phyloP scores from a whole-genome alignment of 2,797 vertebrate species.

The Spheniscus humboldti region DNA sequence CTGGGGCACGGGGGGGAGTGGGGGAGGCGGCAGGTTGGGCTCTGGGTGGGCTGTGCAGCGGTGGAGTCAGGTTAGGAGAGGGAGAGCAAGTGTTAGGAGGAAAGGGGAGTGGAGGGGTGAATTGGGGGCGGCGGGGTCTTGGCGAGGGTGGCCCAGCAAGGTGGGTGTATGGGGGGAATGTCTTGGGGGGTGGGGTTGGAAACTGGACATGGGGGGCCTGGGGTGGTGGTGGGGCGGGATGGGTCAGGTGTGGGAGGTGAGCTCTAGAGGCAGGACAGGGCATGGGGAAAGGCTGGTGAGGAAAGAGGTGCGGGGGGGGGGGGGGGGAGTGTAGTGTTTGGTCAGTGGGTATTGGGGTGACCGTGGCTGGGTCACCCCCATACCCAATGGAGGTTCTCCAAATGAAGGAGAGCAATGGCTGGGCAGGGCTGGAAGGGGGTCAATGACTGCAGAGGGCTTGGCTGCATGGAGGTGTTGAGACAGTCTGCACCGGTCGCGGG shows the following conservation, averaged over 20 bases:
- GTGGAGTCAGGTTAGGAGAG: neutral
- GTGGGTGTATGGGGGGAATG: neutral
- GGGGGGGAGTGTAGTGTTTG: no score
- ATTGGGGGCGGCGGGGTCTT: neutral
- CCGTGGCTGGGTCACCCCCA: neutral
- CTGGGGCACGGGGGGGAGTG: neutral
- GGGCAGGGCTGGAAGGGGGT: neutral
- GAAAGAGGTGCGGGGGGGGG: neutral
- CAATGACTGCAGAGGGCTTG: neutral
- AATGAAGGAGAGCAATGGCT: neutral
- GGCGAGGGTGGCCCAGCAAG: neutral
- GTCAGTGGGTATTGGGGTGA: neutral
- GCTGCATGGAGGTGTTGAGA: rapidly evolving
- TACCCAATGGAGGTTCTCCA: neutral
- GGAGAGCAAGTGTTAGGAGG: neutral
- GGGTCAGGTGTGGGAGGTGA: neutral
- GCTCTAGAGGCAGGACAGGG: neutral
- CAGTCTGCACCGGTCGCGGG: rapidly evolving
- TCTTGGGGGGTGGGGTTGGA: no score
- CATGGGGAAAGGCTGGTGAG: neutral
- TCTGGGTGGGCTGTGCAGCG: neutral
- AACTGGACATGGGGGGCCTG: neutral
- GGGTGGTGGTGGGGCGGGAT: no score
- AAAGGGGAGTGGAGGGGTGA: neutral
- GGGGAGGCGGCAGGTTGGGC: neutral